Evolutionary conservation across 2,888 invertebrate genomes (phyloP).

Genomic region (Pollenia amentaria): DNA sequence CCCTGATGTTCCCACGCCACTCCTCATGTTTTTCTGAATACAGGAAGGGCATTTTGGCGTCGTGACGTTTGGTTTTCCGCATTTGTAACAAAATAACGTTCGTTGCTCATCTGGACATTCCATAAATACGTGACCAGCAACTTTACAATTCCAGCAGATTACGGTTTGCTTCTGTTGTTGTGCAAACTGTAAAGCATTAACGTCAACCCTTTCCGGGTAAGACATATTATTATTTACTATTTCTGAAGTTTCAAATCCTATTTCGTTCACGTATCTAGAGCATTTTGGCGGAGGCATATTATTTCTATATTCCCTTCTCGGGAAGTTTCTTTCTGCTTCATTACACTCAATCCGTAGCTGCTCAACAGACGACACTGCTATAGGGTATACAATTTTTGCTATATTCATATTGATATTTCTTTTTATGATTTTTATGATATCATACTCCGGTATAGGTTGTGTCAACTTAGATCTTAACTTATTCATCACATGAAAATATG

Average conservation of each 20-base stretch:
- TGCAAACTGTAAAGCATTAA: too few species aligned
- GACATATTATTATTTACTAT: too few species aligned
- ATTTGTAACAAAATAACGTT: neutral
- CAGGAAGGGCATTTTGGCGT: constrained; percentile 23
- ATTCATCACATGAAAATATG: neutral
- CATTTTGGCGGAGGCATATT: too few species aligned
- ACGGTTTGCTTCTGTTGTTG: too few species aligned
- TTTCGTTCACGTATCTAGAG: too few species aligned
- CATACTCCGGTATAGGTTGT: constrained; percentile 8
- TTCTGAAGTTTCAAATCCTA: too few species aligned
- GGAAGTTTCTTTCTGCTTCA: constrained; percentile 26
- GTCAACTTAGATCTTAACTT: constrained; percentile 11
- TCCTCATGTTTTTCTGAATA: neutral
- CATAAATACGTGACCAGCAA: too few species aligned
- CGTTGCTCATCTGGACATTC: too few species aligned
- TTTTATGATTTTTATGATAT: constrained; percentile 27
- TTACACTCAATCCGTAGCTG: constrained; percentile 5
- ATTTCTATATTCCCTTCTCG: neutral
- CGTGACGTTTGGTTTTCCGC: constrained; percentile 1
- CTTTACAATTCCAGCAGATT: too few species aligned
- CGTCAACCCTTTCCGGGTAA: too few species aligned
- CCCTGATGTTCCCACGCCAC: neutral
- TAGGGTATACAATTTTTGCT: neutral
- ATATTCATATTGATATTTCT: neutral
- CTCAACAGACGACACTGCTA: constrained; percentile 2